phyloP scores from a whole-genome alignment of 2,113 vertebrate genomes.

The Trogon surrucura region DNA sequence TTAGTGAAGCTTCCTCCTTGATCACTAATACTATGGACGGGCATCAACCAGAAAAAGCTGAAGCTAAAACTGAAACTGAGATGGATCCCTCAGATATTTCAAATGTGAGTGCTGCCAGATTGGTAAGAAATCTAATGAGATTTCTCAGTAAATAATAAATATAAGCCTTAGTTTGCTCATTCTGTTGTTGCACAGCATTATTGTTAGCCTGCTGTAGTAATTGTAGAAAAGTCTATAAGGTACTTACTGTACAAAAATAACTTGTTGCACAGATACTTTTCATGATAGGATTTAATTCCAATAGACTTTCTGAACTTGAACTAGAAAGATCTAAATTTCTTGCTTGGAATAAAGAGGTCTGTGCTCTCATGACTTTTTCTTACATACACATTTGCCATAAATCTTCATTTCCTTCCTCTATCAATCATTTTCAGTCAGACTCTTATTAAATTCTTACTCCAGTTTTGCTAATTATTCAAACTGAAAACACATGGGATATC shows the following conservation, averaged over 20 bases:
- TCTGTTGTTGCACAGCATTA: not conserved
- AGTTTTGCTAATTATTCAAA: not conserved
- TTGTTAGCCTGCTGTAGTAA: not conserved
- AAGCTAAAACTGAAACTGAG: slow-evolving; percentile 84
- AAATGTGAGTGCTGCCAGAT: slow-evolving; percentile 96
- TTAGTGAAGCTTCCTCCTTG: slow-evolving; percentile 57
- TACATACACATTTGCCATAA: not conserved
- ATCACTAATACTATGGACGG: slow-evolving; percentile 10
- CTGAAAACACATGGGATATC: not conserved
- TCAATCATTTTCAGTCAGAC: not conserved
- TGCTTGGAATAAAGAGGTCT: not conserved
- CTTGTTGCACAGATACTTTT: not conserved
- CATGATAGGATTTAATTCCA: not conserved
- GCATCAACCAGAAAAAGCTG: slow-evolving; percentile 74
- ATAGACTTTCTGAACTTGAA: not conserved
- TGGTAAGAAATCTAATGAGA: slow-evolving; percentile 72
- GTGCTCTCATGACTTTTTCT: not conserved
- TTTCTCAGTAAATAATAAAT: slow-evolving; percentile 13
- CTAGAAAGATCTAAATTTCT: not conserved
- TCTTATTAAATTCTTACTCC: not conserved
- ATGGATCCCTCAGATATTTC: slow-evolving; percentile 96
- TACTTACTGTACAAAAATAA: not conserved
- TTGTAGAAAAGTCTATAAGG: not conserved
- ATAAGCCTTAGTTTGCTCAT: not conserved
- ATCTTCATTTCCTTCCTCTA: not conserved